Percentiles rank a stretch among this genome's conserved stretches.
Evolutionary conservation across 2,888 invertebrate species (phyloP).

Genomic region (Protophormia terraenovae): DNA sequence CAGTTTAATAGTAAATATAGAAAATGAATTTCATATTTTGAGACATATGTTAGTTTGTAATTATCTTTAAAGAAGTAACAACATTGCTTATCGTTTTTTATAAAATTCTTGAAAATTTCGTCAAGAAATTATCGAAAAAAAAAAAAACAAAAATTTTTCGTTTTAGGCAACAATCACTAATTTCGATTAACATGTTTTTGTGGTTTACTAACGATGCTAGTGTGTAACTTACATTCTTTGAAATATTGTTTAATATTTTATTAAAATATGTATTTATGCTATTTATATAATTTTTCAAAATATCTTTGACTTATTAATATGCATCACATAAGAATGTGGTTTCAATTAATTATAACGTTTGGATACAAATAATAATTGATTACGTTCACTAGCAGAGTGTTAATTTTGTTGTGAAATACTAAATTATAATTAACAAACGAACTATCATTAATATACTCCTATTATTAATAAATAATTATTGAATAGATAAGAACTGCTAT

Average conservation of each 20-base stretch:
- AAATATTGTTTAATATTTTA: no score
- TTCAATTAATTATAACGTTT: not conserved
- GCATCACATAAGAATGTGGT: not conserved
- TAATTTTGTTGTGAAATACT: not conserved
- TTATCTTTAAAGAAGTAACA: no score
- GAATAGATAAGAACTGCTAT: not conserved
- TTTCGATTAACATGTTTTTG: no score
- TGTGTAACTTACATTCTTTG: not conserved
- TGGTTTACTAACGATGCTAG: not conserved
- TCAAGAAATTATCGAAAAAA: not conserved
- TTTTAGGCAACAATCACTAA: no score
- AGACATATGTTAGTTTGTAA: no score
- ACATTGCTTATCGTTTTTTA: no score
- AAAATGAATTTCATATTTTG: no score
- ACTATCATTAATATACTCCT: not conserved
- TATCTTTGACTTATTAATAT: slow-evolving; percentile 6
- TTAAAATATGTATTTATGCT: not conserved
- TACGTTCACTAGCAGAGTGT: not conserved
- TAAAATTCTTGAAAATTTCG: not conserved
- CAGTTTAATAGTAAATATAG: no score
- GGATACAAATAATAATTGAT: not conserved
- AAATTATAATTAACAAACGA: not conserved
- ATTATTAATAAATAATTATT: not conserved
- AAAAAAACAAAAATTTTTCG: not conserved
- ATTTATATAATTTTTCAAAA: not conserved